These are phyloP conservation scores for Amphipoea oculea DNA, from an alignment of 2,888 invertebrate genomes.

Conservation along the genomic window DNA sequence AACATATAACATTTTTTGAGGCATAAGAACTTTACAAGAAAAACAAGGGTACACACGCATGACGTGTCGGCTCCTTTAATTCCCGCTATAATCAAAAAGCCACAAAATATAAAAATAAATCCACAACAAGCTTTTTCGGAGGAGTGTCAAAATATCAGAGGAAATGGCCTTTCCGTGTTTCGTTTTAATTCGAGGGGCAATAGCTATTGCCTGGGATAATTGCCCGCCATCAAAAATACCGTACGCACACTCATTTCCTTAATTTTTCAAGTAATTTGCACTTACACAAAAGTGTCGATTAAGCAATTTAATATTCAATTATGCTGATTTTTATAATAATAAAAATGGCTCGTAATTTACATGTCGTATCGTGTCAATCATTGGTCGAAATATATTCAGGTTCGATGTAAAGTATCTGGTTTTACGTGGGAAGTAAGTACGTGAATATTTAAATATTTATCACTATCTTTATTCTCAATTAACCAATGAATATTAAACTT, in stretches of 20 bases:
- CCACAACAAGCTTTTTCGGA: conserved; percentile 31
- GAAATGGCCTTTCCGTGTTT: conserved; percentile 70
- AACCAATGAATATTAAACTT: conserved; percentile 23
- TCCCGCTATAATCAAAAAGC: conserved; percentile 31
- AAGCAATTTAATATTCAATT: conserved; percentile 68
- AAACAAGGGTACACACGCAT: background rate
- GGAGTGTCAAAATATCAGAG: conserved; percentile 63
- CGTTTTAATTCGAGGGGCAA: conserved; percentile 63
- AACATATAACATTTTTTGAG: background rate
- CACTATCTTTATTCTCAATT: conserved; percentile 25
- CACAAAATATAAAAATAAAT: conserved; percentile 30
- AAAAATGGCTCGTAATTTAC: conserved; percentile 47
- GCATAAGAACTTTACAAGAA: background rate
- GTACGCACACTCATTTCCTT: conserved; percentile 62
- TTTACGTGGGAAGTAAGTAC: conserved; percentile 14
- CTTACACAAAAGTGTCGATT: conserved; percentile 58
- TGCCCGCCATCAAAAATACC: conserved; percentile 60
- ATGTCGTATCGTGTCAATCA: conserved; percentile 52
- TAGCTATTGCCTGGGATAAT: conserved; percentile 65
- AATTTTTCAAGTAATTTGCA: conserved; percentile 67
- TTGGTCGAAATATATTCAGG: conserved; percentile 21
- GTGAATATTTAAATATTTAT: conserved; percentile 4
- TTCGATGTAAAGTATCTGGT: conserved; percentile 29
- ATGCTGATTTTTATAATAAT: conserved; percentile 38
- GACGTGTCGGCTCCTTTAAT: conserved; percentile 13